These are phyloP conservation scores for Apamea anceps DNA, from an alignment of 2,888 invertebrate genomes.

Conservation along the genomic window DNA sequence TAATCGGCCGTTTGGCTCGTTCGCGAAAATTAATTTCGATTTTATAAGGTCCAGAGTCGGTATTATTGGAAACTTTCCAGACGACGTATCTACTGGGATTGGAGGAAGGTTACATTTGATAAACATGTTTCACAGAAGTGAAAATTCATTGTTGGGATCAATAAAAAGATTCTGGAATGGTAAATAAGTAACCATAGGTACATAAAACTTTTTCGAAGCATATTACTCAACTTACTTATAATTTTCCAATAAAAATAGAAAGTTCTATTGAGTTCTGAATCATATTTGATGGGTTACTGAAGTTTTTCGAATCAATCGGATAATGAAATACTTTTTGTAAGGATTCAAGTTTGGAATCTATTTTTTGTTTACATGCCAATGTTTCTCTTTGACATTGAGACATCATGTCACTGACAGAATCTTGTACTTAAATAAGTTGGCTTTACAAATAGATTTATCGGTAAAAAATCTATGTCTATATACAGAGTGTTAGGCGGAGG, in stretches of 20 bases:
- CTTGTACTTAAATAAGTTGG: neutral
- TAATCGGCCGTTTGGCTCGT: slow-evolving; percentile 73
- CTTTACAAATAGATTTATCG: neutral
- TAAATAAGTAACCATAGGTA: slow-evolving; percentile 2
- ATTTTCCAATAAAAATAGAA: slow-evolving; percentile 34
- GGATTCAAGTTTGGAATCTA: slow-evolving; percentile 17
- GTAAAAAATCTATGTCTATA: no score
- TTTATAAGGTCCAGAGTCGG: slow-evolving; percentile 68
- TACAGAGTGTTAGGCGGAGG: no score
- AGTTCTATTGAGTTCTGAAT: slow-evolving; percentile 30
- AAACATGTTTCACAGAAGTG: slow-evolving; percentile 49
- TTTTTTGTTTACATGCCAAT: slow-evolving; percentile 24
- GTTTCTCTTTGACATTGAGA: neutral
- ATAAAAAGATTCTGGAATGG: slow-evolving; percentile 32
- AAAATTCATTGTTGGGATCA: slow-evolving; percentile 33
- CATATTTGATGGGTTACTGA: slow-evolving; percentile 30
- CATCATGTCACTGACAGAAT: neutral
- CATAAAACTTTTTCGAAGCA: slow-evolving; percentile 38
- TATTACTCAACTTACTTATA: slow-evolving; percentile 33
- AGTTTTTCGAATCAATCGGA: slow-evolving; percentile 39
- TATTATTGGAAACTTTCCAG: slow-evolving; percentile 74
- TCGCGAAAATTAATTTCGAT: slow-evolving; percentile 77
- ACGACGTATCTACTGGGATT: slow-evolving; percentile 56
- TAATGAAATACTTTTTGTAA: slow-evolving; percentile 36
- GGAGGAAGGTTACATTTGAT: slow-evolving; percentile 39